phyloP scores from a whole-genome alignment of 2,797 vertebrate species.

The Monodelphis domestica region DNA sequence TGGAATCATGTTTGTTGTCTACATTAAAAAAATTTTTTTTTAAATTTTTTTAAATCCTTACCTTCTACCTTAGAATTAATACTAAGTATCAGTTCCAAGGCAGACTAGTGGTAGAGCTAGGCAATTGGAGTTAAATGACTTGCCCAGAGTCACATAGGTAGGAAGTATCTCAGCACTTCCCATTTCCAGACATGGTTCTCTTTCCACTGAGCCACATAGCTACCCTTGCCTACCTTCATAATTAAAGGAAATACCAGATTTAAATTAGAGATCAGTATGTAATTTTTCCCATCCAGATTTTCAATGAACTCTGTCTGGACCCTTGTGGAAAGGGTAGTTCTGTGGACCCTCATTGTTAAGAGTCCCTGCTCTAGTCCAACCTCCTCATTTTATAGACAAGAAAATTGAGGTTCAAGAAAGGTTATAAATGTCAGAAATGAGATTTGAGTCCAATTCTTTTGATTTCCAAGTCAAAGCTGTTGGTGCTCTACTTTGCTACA shows the following conservation, averaged over 20 bases:
- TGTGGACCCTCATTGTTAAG: neutral
- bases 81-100: too few relatives aligned
- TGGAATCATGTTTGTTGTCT: neutral
- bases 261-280: neutral
- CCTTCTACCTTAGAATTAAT: too few relatives aligned
- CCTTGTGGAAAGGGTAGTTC: neutral
- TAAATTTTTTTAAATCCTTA: too few relatives aligned
- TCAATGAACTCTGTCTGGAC: neutral
- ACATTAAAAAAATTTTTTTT: too few relatives aligned
- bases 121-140: too few relatives aligned
- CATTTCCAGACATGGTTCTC: too few relatives aligned
- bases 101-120: too few relatives aligned
- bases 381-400: neutral
- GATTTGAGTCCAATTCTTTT: neutral
- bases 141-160: too few relatives aligned
- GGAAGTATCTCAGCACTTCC: too few relatives aligned
- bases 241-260: neutral
- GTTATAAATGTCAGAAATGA: neutral
- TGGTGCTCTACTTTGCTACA: too few relatives aligned
- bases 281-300: neutral
- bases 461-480: neutral
- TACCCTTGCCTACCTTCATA: too few relatives aligned
- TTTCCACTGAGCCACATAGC: too few relatives aligned
- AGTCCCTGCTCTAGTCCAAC: neutral
- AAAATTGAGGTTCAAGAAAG: neutral